Percentiles rank a stretch among this genome's conserved stretches.
Evolutionary conservation across 2,797 vertebrate genomes (phyloP).

Genomic region (Chrysocyon brachyurus): DNA sequence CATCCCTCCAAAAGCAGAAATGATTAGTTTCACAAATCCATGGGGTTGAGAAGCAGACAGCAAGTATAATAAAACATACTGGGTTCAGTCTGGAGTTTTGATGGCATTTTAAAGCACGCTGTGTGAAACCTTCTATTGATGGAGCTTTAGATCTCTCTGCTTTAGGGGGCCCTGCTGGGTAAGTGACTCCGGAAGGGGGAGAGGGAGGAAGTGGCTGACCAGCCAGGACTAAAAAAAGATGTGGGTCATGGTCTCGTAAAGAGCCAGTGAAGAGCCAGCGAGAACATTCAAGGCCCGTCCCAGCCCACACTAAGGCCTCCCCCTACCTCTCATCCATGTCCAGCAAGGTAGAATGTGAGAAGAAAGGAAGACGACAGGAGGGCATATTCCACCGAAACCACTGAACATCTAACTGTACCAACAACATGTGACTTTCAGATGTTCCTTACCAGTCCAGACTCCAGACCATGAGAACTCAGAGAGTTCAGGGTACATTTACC

Average conservation of each 20-base stretch:
- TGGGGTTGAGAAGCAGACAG: background rate
- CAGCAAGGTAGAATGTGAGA: background rate
- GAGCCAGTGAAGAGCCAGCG: background rate
- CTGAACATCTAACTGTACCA: background rate
- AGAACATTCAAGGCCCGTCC: slow-evolving; percentile 9
- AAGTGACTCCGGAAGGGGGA: slow-evolving; percentile 17
- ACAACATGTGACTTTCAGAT: background rate
- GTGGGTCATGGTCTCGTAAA: background rate
- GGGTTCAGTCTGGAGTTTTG: background rate
- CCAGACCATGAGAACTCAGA: background rate
- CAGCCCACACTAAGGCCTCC: background rate
- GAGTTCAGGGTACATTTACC: background rate
- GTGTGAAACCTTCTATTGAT: background rate
- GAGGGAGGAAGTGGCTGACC: slow-evolving; percentile 64
- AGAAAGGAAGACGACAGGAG: fast-evolving
- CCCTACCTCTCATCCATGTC: background rate
- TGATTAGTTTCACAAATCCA: background rate
- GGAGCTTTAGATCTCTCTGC: slow-evolving; percentile 1
- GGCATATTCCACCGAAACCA: background rate
- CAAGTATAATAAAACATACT: background rate
- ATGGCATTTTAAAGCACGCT: slow-evolving; percentile 1
- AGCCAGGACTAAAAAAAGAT: slow-evolving; percentile 47
- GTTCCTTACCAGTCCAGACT: background rate
- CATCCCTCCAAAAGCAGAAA: background rate
- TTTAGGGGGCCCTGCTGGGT: background rate